Conservation (phyloP, 2,113 vertebrate genomes). For the Caracal caracal region DNA sequence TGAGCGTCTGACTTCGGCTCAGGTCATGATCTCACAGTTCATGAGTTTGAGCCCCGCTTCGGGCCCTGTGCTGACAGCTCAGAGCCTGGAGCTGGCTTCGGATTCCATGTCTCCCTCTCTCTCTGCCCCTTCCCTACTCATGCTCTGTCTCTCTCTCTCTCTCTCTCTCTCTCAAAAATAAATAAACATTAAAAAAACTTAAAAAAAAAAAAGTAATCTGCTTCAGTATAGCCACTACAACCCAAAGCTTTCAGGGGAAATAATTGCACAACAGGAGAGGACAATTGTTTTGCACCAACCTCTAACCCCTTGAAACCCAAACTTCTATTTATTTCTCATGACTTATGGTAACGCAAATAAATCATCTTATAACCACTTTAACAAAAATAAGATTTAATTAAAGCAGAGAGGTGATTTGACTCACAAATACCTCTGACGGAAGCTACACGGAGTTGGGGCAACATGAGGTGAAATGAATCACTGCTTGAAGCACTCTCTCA, state of each 20-base stretch:
- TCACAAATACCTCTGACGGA: background rate
- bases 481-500: background rate
- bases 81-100: too few species aligned
- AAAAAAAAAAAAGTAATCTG: background rate
- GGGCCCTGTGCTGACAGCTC: too few species aligned
- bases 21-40: too few species aligned
- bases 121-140: too few species aligned
- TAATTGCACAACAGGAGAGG: background rate
- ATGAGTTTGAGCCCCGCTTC: too few species aligned
- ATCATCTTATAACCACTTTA: background rate
- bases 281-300: background rate
- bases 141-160: too few species aligned
- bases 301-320: background rate
- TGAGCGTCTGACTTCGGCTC: too few species aligned
- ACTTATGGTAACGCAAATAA: conserved; percentile 39
- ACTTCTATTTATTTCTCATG: background rate
- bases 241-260: background rate
- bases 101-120: too few species aligned
- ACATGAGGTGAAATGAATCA: background rate
- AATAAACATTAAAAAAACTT: too few species aligned
- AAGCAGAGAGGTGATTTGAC: background rate
- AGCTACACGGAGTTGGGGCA: background rate
- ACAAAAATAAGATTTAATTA: background rate
- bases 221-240: background rate
- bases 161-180: too few species aligned